Percentiles rank a stretch among this genome's conserved stretches.
These are phyloP conservation scores for Drosophila peninsularis DNA, from an alignment of 2,888 invertebrate genomes.

Conservation along the genomic window DNA sequence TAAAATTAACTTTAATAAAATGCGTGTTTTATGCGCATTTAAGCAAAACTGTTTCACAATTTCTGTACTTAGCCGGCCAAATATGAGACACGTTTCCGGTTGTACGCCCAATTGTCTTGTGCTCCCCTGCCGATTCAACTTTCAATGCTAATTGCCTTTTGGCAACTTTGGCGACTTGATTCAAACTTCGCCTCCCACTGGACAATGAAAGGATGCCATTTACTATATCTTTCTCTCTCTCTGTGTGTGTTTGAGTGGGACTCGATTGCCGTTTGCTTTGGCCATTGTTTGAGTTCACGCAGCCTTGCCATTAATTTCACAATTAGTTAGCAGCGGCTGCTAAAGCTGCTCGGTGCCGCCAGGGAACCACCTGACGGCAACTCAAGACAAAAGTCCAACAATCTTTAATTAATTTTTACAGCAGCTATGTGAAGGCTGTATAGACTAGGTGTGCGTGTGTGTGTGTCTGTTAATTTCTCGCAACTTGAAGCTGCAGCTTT, in stretches of 20 bases:
- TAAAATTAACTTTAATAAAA: not conserved
- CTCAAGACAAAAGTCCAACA: conserved; percentile 42
- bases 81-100: conserved; percentile 30
- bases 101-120: conserved; percentile 36
- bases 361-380: conserved; percentile 53
- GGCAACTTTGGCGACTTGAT: conserved; percentile 71
- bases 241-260: conserved; percentile 29
- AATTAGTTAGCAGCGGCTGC: conserved; percentile 58
- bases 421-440: conserved; percentile 9
- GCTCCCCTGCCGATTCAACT: conserved; percentile 37
- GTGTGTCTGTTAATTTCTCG: conserved; percentile 50
- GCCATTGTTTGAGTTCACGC: conserved; percentile 74
- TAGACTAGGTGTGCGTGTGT: conserved; percentile 9
- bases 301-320: conserved; percentile 76
- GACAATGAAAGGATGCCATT: conserved; percentile 33
- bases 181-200: conserved; percentile 63
- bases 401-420: conserved; percentile 71
- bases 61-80: conserved; percentile 15
- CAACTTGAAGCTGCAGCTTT: conserved; percentile 52
- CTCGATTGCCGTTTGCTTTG: conserved; percentile 61
- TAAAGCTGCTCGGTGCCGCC: conserved; percentile 8
- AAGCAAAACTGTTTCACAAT: not conserved
- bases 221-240: conserved; percentile 10
- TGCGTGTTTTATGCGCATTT: not conserved
- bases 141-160: conserved; percentile 74